Base-by-base conservation (phyloP, 1,140 invertebrate species). In the Holotrichia oblita region DNA sequence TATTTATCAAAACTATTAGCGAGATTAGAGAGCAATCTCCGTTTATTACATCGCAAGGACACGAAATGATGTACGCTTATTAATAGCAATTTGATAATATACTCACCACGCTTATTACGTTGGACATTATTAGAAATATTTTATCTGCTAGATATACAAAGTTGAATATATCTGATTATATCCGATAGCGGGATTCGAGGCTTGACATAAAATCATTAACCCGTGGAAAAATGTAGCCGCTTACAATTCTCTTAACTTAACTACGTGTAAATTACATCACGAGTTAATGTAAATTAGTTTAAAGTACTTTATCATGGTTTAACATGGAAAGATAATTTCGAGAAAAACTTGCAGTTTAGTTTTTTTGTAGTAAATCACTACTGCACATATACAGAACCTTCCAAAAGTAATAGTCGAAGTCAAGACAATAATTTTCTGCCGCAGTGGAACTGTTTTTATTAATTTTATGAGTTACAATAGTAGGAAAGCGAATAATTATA, bases 101-200 rank as follows among this genome's bases (percentile, higher is more conserved):
- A 74, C 73, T 72, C 41, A 74, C 73, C 41, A 22, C 34, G 17
- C 34, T 74, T 44, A 74, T 74, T 44, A 74, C 73, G 34, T 74
- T 74, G 10, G 73, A 74, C 73, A 74, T 74, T 14, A 20, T 74
- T 27, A 10, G 7, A 69, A 69, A 69, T 10, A 69, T 22, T 10
- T 7, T 69, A 6, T 24, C 2, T 69, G 10, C 12, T 22, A n/a
- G 7, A 34, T 4, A 14, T 22, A 20, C 7, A 9, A n/a, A 22
- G n/a, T 27, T 22, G 10, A 24, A 69, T 3, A 9, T 27, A 14
- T 10, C 10, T 20, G 12, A 61, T 10, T 10, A 17, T 9, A 22
- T 7, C 61, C 17, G 22, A 69, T 69, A 55, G 17, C 48, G 48
- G 4, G 61, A 14, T 69, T 34, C 48, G n/a, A 7, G 61, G 14